A percentile compares a stretch with the other conserved stretches of the same genome.
These are phyloP conservation scores for Atherinosoma microstoma DNA, from an alignment of 2,797 vertebrate species.

Conservation along the genomic window DNA sequence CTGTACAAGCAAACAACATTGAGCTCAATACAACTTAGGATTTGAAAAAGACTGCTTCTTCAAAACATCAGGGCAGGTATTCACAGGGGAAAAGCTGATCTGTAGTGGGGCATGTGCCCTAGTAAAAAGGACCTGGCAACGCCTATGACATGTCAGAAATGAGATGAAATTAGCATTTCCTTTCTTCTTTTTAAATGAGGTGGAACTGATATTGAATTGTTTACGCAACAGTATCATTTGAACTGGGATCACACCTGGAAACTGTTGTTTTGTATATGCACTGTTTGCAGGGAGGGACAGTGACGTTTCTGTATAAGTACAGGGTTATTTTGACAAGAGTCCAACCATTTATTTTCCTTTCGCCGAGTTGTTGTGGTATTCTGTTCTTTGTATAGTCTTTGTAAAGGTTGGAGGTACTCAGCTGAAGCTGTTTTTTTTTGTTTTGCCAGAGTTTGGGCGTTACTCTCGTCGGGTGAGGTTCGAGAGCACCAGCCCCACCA, in stretches of 20 bases:
- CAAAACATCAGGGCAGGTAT: neutral
- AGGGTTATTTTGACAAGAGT: conserved; percentile 5
- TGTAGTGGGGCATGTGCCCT: neutral
- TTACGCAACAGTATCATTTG: conserved; percentile 2
- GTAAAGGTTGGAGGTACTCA: neutral
- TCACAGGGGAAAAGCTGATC: neutral
- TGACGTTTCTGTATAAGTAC: conserved; percentile 6
- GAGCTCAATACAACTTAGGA: neutral
- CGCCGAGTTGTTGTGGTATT: neutral
- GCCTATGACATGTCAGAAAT: neutral
- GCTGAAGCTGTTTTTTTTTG: conserved; percentile 22
- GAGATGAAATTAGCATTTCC: neutral
- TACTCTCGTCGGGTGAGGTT: conserved; percentile 77
- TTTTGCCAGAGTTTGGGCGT: conserved; percentile 68
- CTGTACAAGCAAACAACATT: neutral
- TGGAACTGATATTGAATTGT: neutral
- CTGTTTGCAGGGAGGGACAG: conserved; percentile 8
- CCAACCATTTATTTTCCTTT: conserved; percentile 12
- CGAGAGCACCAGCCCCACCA: conserved; percentile 66
- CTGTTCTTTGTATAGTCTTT: conserved; percentile 4
- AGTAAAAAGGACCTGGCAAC: neutral
- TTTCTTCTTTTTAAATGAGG: neutral
- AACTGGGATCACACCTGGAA: conserved; percentile 7
- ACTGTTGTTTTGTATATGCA: neutral
- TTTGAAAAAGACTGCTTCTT: neutral